Percentiles rank a stretch among this genome's conserved stretches.
Evolutionary conservation across 2,888 invertebrate species (phyloP).

Genomic region (Onchidella celtica): DNA sequence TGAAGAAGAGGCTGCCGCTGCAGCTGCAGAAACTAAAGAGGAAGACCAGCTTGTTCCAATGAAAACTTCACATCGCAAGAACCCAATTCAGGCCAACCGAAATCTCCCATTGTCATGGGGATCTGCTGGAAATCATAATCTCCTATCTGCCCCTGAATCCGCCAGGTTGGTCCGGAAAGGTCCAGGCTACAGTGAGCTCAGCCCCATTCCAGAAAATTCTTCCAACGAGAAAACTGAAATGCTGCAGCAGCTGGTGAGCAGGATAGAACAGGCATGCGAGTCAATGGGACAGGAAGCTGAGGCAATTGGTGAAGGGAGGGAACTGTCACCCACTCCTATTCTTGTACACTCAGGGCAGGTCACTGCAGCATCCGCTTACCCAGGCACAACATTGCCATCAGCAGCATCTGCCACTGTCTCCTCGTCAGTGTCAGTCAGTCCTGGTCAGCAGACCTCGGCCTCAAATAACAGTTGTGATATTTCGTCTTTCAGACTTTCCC

Average conservation of each 20-base stretch:
- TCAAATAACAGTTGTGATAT: constrained; percentile 17
- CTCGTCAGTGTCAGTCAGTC: constrained; percentile 6
- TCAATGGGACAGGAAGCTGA: constrained; percentile 39
- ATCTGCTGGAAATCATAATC: background rate
- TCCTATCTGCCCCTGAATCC: constrained; percentile 3
- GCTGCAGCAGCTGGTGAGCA: constrained; percentile 63
- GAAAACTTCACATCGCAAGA: constrained; percentile 15
- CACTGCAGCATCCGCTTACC: background rate
- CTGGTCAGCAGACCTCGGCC: constrained; percentile 13
- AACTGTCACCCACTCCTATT: background rate
- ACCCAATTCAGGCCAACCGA: constrained; percentile 27
- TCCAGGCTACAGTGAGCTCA: constrained; percentile 72
- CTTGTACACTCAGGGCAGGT: background rate
- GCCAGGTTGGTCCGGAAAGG: constrained; percentile 62
- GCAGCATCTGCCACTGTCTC: constrained; percentile 9
- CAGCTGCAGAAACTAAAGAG: constrained; percentile 14
- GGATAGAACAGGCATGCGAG: constrained; percentile 45
- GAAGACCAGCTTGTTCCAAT: background rate
- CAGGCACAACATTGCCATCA: constrained; percentile 28
- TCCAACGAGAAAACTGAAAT: constrained; percentile 62
- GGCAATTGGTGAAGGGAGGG: constrained; percentile 1
- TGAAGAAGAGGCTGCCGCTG: constrained; percentile 52
- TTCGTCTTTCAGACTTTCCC: constrained; percentile 51
- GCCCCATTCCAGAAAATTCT: constrained; percentile 58
- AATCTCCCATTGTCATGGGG: background rate